phyloP scores from a whole-genome alignment of 2,888 invertebrate species.

The Tetropium fuscum region DNA sequence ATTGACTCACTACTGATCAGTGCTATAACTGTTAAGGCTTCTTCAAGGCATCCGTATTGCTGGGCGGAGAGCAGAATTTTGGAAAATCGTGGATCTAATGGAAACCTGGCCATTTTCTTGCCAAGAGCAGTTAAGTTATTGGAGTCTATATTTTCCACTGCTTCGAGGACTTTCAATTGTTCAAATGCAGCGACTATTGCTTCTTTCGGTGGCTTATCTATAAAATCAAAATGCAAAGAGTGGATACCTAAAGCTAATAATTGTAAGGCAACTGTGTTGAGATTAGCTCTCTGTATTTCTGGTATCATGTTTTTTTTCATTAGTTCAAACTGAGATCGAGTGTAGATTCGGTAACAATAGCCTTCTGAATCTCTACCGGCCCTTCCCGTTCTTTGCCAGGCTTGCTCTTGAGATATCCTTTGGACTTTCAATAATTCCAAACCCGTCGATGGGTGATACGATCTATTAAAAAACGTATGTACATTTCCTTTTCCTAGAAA shows the following conservation, averaged over 20 bases:
- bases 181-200: constrained; percentile 75
- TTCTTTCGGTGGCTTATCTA: constrained; percentile 87
- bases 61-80: constrained; percentile 73
- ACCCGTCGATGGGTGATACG: constrained; percentile 84
- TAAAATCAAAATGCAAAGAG: constrained; percentile 87
- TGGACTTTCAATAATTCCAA: constrained; percentile 86
- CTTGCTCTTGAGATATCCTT: constrained; percentile 90
- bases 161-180: constrained; percentile 77
- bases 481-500: not conserved
- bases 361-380: constrained; percentile 91
- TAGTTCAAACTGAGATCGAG: constrained; percentile 79
- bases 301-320: constrained; percentile 82
- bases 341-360: constrained; percentile 88
- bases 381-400: constrained; percentile 92
- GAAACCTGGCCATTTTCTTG: constrained; percentile 89
- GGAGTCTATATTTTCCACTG: constrained; percentile 72
- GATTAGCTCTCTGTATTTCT: constrained; percentile 84
- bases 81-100: constrained; percentile 83
- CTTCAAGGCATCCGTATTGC: constrained; percentile 82
- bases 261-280: constrained; percentile 80
- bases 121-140: constrained; percentile 83
- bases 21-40: constrained; percentile 88
- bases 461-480: constrained; percentile 67
- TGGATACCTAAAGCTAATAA: constrained; percentile 68
- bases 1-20: constrained; percentile 91